These are phyloP conservation scores for Helicorthomorpha holstii DNA, from an alignment of 1,140 invertebrate species.

Conservation along the genomic window DNA sequence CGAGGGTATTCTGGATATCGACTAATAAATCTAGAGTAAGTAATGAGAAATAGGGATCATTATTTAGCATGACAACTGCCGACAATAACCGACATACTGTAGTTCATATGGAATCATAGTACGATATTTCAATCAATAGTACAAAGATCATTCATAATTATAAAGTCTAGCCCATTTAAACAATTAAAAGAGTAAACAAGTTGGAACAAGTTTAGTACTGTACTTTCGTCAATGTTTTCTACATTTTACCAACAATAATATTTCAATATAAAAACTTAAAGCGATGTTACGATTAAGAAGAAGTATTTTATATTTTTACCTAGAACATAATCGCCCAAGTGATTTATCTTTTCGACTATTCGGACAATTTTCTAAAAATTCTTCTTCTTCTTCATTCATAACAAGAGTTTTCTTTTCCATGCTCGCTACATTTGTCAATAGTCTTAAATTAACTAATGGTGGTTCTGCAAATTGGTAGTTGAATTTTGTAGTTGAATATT, in stretches of 20 bases:
- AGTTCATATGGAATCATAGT: too few relatives aligned
- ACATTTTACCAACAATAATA: too few relatives aligned
- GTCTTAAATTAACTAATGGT: slow-evolving; percentile 27
- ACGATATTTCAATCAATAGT: too few relatives aligned
- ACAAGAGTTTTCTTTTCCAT: slow-evolving; percentile 21
- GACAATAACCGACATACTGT: too few relatives aligned
- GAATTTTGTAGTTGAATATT: neutral
- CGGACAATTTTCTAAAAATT: slow-evolving; percentile 2
- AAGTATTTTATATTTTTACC: slow-evolving; percentile 15
- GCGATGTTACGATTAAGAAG: neutral
- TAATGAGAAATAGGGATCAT: too few relatives aligned
- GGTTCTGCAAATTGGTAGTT: slow-evolving; percentile 10
- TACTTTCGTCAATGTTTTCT: too few relatives aligned
- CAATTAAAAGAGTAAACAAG: slow-evolving; percentile 7
- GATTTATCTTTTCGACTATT: slow-evolving; percentile 24
- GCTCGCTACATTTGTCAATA: slow-evolving; percentile 25
- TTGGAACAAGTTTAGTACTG: neutral
- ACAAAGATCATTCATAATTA: too few relatives aligned
- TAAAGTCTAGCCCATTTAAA: too few relatives aligned
- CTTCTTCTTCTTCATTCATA: slow-evolving; percentile 16
- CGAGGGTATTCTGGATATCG: slow-evolving; percentile 23
- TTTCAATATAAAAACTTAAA: too few relatives aligned
- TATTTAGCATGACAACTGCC: too few relatives aligned
- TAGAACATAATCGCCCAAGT: slow-evolving; percentile 26
- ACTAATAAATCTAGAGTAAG: slow-evolving; percentile 25